Percentiles rank a stretch among this genome's conserved stretches.
These are phyloP conservation scores for Dilophus febrilis DNA, from an alignment of 2,888 invertebrate species.

Conservation along the genomic window DNA sequence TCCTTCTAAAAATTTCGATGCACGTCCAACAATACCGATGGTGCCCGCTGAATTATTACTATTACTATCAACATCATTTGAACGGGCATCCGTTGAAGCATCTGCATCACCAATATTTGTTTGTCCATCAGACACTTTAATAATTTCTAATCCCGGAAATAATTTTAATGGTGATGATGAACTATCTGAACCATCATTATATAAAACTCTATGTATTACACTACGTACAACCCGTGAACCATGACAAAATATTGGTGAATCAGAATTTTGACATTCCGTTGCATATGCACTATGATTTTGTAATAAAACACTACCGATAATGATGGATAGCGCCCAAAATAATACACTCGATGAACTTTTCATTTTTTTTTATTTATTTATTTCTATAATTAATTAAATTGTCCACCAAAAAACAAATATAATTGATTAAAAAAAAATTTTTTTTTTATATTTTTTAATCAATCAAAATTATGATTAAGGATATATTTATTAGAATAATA, in stretches of 20 bases:
- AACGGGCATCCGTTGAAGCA: slow-evolving; percentile 10
- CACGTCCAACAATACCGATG: slow-evolving; percentile 32
- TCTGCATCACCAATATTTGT: slow-evolving; percentile 34
- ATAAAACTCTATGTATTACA: slow-evolving; percentile 36
- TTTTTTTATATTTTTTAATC: too few species aligned
- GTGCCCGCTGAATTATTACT: too few species aligned
- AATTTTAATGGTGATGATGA: slow-evolving; percentile 17
- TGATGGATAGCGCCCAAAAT: too few species aligned
- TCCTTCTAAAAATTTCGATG: slow-evolving; percentile 49
- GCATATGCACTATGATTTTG: slow-evolving; percentile 4
- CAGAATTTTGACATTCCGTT: slow-evolving; percentile 17
- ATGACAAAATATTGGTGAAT: slow-evolving; percentile 31
- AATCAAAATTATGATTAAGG: too few species aligned
- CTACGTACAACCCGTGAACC: slow-evolving; percentile 33
- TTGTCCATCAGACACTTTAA: slow-evolving; percentile 13
- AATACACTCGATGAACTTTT: too few species aligned
- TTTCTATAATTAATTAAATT: too few species aligned
- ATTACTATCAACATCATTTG: slow-evolving; percentile 16
- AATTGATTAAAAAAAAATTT: too few species aligned
- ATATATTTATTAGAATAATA: too few species aligned
- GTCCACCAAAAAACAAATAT: too few species aligned
- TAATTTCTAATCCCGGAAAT: slow-evolving; percentile 26
- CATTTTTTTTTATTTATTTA: too few species aligned
- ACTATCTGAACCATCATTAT: slow-evolving; percentile 16
- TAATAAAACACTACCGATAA: too few species aligned